phyloP scores from a whole-genome alignment of 2,888 invertebrate genomes.

The Drosophila imparisetae region DNA sequence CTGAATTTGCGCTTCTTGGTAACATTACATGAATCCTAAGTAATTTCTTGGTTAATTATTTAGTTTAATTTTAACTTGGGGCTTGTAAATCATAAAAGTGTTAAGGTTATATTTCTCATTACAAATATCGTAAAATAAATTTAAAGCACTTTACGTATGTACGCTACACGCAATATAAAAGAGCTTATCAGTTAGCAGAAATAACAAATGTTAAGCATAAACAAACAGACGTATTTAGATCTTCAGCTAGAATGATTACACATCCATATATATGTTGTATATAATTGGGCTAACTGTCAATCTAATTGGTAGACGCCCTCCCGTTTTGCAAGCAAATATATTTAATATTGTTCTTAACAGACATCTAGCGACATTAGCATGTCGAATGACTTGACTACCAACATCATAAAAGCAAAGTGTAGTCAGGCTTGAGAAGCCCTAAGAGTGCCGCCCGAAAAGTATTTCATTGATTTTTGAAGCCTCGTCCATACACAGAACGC shows the following conservation, averaged over 20 bases:
- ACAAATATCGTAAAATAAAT: not conserved
- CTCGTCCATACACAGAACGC: conserved; percentile 62
- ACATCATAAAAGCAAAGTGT: conserved; percentile 70
- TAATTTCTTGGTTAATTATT: not conserved
- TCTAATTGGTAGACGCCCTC: not conserved
- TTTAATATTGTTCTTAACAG: conserved; percentile 37
- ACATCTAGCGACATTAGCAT: conserved; percentile 54
- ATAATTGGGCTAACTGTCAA: conserved; percentile 18
- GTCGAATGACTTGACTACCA: conserved; percentile 64
- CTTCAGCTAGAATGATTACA: not conserved
- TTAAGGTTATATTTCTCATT: not conserved
- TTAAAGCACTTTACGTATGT: not conserved
- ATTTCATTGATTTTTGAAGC: conserved; percentile 84
- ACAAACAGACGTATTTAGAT: not conserved
- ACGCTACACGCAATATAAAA: not conserved
- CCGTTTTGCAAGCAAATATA: conserved; percentile 1
- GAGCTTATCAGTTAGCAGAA: not conserved
- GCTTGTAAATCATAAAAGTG: not conserved
- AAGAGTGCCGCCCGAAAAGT: conserved; percentile 83
- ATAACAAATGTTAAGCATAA: too few species aligned
- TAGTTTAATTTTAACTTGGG: not conserved
- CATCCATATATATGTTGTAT: not conserved
- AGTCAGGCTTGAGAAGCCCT: conserved; percentile 79
- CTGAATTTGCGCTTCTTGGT: not conserved
- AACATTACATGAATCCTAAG: not conserved